phyloP scores from a whole-genome alignment of 2,888 invertebrate genomes.

The Monoplex corrugatus region DNA sequence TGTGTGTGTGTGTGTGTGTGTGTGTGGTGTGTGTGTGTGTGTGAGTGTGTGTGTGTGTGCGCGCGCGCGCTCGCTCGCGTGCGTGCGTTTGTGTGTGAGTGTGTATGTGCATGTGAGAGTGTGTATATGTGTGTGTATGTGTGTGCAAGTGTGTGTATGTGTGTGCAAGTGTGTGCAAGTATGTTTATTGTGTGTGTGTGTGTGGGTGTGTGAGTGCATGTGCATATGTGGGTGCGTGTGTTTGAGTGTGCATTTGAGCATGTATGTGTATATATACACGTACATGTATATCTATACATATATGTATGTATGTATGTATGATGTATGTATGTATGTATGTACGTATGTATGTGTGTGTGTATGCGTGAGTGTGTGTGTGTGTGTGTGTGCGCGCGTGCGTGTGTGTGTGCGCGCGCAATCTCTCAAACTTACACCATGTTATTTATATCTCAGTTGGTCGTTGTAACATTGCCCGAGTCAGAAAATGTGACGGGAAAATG shows the following conservation, averaged over 20 bases:
- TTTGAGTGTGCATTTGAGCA: not conserved
- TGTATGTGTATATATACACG: not conserved
- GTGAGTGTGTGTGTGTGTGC: too few species aligned
- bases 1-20: too few species aligned
- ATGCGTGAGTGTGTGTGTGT: not conserved
- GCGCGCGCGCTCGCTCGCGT: not conserved
- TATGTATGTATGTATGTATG: too few species aligned
- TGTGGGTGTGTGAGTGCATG: not conserved
- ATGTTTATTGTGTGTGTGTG: constrained; percentile 7
- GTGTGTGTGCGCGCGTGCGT: too few species aligned
- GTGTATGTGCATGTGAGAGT: not conserved
- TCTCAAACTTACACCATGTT: not conserved
- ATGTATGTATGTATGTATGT: too few species aligned
- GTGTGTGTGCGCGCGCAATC: not conserved
- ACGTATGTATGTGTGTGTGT: too few species aligned
- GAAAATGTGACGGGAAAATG: not conserved
- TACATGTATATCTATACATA: too few species aligned
- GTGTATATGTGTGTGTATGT: too few species aligned
- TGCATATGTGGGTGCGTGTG: not conserved
- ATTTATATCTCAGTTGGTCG: not conserved
- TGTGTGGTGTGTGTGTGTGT: too few species aligned
- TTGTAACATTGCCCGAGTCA: too few species aligned
- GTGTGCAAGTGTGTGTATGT: too few species aligned
- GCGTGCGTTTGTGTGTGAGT: not conserved
- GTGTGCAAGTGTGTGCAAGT: too few species aligned